A percentile compares a stretch with the other conserved stretches of the same genome.
Evolutionary conservation across 2,888 invertebrate genomes (phyloP).

Genomic region (Bibio marci): DNA sequence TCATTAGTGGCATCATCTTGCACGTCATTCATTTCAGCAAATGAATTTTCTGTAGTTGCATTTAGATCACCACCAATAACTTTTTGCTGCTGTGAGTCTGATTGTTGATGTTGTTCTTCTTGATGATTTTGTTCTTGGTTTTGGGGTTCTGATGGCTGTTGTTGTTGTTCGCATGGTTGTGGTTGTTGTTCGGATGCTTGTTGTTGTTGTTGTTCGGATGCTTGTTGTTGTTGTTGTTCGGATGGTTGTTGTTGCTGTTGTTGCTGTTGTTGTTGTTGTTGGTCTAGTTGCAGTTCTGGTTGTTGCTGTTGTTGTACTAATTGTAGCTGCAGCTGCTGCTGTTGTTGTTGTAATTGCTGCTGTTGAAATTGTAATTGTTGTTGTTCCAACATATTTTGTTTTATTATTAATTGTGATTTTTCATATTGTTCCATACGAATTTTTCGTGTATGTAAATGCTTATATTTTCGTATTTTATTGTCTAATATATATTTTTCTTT

Average conservation of each 20-base stretch:
- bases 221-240: conserved; percentile 8
- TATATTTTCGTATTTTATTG: conserved; percentile 79
- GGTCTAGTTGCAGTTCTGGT: neutral
- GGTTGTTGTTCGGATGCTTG: neutral
- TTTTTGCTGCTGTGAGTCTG: too few relatives aligned
- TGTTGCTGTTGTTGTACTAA: too few relatives aligned
- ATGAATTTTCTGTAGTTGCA: neutral
- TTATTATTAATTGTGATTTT: conserved; percentile 22
- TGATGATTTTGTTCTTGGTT: too few relatives aligned
- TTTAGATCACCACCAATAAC: neutral
- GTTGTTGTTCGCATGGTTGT: too few relatives aligned
- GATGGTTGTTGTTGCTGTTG: neutral
- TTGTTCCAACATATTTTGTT: conserved; percentile 16
- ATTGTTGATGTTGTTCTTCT: too few relatives aligned
- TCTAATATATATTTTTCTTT: conserved; percentile 88
- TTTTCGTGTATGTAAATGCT: conserved; percentile 51
- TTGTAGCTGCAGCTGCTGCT: conserved; percentile 34
- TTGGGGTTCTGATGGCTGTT: too few relatives aligned
- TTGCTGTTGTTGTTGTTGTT: conserved; percentile 19
- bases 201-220: conserved; percentile 15
- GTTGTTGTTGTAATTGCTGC: conserved; percentile 14
- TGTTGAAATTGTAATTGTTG: conserved; percentile 19
- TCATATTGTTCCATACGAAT: conserved; percentile 56
- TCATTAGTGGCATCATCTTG: too few relatives aligned
- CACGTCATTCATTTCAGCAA: too few relatives aligned